A percentile compares a stretch with the other conserved stretches of the same genome.
Conservation (phyloP, 2,797 vertebrate genomes). For the Denticeps clupeoides region DNA sequence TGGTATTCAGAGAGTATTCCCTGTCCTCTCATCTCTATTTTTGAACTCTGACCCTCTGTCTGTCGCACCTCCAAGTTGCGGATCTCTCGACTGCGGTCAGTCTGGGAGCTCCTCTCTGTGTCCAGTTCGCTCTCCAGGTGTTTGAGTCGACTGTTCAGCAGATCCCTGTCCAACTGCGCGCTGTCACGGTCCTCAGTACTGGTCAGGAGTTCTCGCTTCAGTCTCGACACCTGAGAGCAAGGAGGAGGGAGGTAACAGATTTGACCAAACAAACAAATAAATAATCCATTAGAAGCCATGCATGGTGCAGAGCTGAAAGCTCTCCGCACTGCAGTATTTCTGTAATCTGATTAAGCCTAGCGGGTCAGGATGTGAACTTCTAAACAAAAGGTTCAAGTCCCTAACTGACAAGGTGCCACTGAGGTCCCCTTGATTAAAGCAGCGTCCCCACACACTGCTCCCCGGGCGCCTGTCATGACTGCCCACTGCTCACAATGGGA, state of each 20-base stretch:
- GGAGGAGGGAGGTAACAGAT: not conserved
- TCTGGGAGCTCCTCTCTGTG: constrained; percentile 65
- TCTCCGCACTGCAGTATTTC: too few relatives aligned
- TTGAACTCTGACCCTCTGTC: constrained; percentile 19
- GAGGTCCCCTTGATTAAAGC: too few relatives aligned
- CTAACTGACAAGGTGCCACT: too few relatives aligned
- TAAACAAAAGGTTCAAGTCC: too few relatives aligned
- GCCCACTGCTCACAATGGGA: too few relatives aligned
- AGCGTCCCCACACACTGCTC: too few relatives aligned
- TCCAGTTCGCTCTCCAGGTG: constrained; percentile 74
- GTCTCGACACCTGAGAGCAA: constrained; percentile 58
- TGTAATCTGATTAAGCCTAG: too few relatives aligned
- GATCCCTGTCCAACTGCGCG: constrained; percentile 70
- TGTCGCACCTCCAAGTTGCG: constrained; percentile 71
- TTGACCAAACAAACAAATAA: not conserved
- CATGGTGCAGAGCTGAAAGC: not conserved
- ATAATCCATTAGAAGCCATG: not conserved
- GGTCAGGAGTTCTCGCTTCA: constrained; percentile 74
- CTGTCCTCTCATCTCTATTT: not conserved
- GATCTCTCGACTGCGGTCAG: constrained; percentile 67
- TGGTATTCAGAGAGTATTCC: too few relatives aligned
- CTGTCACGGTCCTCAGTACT: constrained; percentile 72
- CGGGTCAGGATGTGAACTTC: too few relatives aligned
- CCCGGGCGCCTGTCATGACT: too few relatives aligned
- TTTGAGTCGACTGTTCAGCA: constrained; percentile 72